Conservation (phyloP, 2,888 invertebrate genomes). For the Ochlodes sylvanus region DNA sequence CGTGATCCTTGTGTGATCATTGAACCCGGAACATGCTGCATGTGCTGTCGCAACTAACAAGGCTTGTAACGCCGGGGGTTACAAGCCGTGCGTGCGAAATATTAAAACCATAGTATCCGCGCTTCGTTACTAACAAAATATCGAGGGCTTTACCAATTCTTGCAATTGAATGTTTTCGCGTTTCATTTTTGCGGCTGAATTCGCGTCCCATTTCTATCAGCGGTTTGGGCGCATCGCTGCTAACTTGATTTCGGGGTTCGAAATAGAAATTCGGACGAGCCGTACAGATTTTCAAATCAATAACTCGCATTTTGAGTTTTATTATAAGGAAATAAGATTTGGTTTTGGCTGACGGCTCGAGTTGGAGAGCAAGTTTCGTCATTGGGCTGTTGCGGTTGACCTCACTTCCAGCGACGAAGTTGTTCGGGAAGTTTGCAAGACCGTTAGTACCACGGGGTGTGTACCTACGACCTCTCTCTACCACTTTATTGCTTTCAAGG, state of each 20-base stretch:
- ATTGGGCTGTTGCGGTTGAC: conserved; percentile 12
- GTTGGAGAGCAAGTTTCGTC: conserved; percentile 11
- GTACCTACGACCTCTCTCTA: background rate
- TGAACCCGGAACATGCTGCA: too few relatives aligned
- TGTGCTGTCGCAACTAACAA: too few relatives aligned
- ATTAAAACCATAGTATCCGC: conserved; percentile 18
- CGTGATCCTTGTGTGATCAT: too few relatives aligned
- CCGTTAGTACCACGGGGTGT: conserved; percentile 6
- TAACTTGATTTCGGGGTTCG: conserved; percentile 24
- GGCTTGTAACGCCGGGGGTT: background rate
- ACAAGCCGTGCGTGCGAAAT: background rate
- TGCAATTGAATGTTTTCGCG: conserved; percentile 30
- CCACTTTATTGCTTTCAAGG: background rate
- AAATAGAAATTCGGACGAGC: conserved; percentile 22
- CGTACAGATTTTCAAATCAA: background rate
- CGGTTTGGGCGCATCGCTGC: conserved; percentile 21
- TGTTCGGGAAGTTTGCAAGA: conserved; percentile 15
- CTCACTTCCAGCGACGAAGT: conserved; percentile 13
- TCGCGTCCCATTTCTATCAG: conserved; percentile 35
- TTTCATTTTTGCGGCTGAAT: conserved; percentile 35
- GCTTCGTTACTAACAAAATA: conserved; percentile 24
- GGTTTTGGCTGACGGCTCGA: background rate
- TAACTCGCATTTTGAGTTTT: background rate
- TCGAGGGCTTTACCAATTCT: conserved; percentile 24
- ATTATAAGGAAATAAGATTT: background rate